Evolutionary conservation across 2,888 invertebrate species (phyloP), one percentile per base, ranked within the genome.

Genomic region (Melolontha melolontha): DNA sequence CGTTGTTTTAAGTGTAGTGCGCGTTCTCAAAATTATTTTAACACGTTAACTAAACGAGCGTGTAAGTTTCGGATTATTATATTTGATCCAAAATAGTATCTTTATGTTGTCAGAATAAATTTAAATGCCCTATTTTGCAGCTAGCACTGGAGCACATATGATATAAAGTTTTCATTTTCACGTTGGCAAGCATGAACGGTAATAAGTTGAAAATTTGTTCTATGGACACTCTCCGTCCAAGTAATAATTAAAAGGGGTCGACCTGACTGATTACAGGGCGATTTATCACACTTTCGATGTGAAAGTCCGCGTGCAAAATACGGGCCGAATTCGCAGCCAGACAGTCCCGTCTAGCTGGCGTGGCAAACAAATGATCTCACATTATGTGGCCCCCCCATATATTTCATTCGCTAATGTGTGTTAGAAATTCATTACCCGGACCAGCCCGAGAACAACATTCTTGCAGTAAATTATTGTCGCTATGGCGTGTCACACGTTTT

Each of bases 241-340:
- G 47, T 62, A 62, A 62, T 47, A 62, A 62, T 62, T 62, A 62
- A 62, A 62, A 47, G 29, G 59, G 59, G 59, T 11, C 34, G 47
- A 29, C 59, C 47, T 62, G 59, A 62, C 59, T 62, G 59, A 62
- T 62, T 62, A 62, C 59, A 16, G 29, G 59, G 12, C 59, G 34
- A 62, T 62, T 62, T 62, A 62, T 62, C 59, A 62, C 59, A 49
- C 49, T 62, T 62, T 62, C 59, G 47, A 14, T 62, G 47, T n/a
- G 34, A 62, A 39, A 62, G 59, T 14, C 47, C 59, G n/a, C 34
- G 34, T 34, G 34, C 34, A 34, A 34, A 34, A 34, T 34, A 34
- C 34, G 8, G 34, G 10, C 34, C 10, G 11, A 11, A 22, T n/a
- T 62, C 59, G 29, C 47, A 47, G n/a, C 1, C 51, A 5, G 12